Evolutionary conservation across 2,113 vertebrate species (phyloP).

Genomic region (Daubentonia madagascariensis): DNA sequence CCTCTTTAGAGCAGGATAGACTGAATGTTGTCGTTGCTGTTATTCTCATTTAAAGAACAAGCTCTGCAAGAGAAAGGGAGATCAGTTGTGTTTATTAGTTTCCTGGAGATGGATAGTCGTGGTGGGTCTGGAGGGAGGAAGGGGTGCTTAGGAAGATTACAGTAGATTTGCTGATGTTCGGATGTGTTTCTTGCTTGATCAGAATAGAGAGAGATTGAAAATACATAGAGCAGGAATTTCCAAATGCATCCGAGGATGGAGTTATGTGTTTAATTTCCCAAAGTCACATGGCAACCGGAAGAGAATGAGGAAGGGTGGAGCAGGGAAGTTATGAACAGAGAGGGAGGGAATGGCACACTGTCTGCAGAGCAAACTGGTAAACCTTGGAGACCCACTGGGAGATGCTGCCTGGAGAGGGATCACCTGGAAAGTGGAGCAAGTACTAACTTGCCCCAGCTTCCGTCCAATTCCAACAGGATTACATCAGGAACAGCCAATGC

Average conservation of each 20-base stretch:
- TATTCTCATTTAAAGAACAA: not conserved
- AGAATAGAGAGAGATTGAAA: not conserved
- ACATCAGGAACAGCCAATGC: not conserved
- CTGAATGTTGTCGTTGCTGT: not conserved
- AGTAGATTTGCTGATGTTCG: not conserved
- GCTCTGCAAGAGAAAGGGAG: not conserved
- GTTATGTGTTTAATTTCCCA: not conserved
- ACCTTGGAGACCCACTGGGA: not conserved
- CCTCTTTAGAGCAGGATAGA: not conserved
- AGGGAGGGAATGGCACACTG: fast-evolving
- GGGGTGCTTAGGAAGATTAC: not conserved
- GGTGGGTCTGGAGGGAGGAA: not conserved
- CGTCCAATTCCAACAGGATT: not conserved
- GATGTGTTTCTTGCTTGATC: not conserved
- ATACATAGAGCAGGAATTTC: not conserved
- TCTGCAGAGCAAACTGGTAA: not conserved
- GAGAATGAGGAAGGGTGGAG: not conserved
- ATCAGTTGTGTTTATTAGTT: not conserved
- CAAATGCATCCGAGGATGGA: not conserved
- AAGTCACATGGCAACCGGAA: not conserved
- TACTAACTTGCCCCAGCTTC: not conserved
- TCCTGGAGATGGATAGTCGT: not conserved
- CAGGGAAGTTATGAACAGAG: not conserved
- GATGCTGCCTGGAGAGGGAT: not conserved
- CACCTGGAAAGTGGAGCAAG: not conserved